Base-by-base conservation (phyloP, 2,113 vertebrate species). In the Hippocampus zosterae region DNA sequence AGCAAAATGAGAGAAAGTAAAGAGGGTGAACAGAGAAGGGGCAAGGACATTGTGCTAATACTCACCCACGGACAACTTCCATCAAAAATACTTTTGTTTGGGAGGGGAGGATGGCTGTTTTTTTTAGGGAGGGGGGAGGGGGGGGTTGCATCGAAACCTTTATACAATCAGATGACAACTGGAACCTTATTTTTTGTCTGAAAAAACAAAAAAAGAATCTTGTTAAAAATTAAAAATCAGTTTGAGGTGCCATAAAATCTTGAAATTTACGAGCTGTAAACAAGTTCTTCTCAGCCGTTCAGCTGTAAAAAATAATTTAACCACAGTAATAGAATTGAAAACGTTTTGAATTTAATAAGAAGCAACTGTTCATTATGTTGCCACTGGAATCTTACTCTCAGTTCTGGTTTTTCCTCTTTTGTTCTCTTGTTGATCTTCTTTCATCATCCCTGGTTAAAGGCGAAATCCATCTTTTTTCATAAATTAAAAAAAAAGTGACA, bases 81-180 rank as follows among this genome's bases (percentile, higher is more conserved):
- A 80, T 75, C 78, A 64, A 81, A 85, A 88, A 81, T 81, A 73
- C 72, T 84, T 80, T 86, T 46, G n/a, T 87, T 84, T 62, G 76
- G 79, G 63, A 27, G 67, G 56, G 63, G 56, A 4, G 56, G 23
- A 11, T 37, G 64, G 5, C 25, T 59, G 37, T 79, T 52, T 72
- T 77, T 81, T 64, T 72, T 5, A 0, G 29, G 29, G 25, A 27
- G 25, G 25, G 25, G 4, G 29, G 13, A 5, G 25, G 12, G 21
- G 5, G 50, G 57, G 33, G 33, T 33, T 37, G 33, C 33, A 71
- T 71, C 44, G 69, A 76, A 67, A 72, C 53, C 21, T 50, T 55
- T 53, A 33, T 76, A 56, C 5, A 77, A 77, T 56, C 10, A 56
- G 23, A 56, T 56, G 2, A 25, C 55, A 25, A 23, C 25, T 56